Percentiles rank a stretch among this genome's conserved stretches.
Evolutionary conservation across 2,113 vertebrate genomes (phyloP).

Genomic region (Esox niger): DNA sequence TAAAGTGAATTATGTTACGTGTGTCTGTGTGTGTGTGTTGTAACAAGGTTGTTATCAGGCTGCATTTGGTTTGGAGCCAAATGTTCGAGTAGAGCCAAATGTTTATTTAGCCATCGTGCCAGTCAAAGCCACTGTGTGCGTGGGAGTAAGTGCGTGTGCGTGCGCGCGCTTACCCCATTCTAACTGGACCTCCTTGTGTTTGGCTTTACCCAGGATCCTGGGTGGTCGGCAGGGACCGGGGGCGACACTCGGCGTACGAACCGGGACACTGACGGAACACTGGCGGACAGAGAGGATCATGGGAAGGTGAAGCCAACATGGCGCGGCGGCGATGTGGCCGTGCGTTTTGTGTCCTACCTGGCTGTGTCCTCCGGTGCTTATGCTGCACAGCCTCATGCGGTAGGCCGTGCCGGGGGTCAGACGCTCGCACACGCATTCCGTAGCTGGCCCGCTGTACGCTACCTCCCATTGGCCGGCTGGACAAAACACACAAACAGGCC

Average conservation of each 20-base stretch:
- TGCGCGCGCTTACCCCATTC: constrained; percentile 85
- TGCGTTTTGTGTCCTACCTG: constrained; percentile 69
- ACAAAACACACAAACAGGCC: too few relatives aligned
- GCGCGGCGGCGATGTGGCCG: constrained; percentile 1
- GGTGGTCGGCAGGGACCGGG: constrained; percentile 87
- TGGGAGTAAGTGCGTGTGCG: background rate
- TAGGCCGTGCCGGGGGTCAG: constrained; percentile 91
- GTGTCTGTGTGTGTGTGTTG: too few relatives aligned
- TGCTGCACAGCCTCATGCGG: constrained; percentile 88
- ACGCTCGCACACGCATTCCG: constrained; percentile 83
- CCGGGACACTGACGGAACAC: constrained; percentile 88
- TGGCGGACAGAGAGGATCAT: constrained; percentile 31
- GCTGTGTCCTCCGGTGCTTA: constrained; percentile 94
- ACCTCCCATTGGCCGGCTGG: constrained; percentile 89
- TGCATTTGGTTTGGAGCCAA: constrained; percentile 30
- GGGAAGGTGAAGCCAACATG: background rate
- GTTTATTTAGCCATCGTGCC: constrained; percentile 28
- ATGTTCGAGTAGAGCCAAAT: constrained; percentile 26
- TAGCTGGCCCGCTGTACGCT: constrained; percentile 86
- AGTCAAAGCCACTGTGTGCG: constrained; percentile 10
- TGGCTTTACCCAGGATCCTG: constrained; percentile 85
- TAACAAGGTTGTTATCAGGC: background rate
- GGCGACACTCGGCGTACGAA: constrained; percentile 85
- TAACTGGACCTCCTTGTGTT: constrained; percentile 92
- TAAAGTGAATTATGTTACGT: background rate